These are phyloP conservation scores for Tamias sibiricus DNA, from an alignment of 2,113 vertebrate genomes.

Conservation along the genomic window DNA sequence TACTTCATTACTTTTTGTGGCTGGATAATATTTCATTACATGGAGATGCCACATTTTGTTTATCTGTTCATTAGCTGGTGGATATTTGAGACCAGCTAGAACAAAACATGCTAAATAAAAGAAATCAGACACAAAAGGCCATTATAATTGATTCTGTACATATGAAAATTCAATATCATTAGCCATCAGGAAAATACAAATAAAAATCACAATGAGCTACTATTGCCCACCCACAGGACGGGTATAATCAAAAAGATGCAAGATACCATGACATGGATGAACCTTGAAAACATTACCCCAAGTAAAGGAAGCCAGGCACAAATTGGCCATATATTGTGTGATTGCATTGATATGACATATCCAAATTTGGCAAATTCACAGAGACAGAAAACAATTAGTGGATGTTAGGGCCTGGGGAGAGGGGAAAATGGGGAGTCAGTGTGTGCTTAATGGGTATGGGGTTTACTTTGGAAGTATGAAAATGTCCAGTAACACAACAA, in stretches of 20 bases:
- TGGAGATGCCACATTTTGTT: too few relatives aligned
- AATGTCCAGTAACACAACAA: background rate
- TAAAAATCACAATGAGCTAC: background rate
- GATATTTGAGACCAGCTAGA: too few relatives aligned
- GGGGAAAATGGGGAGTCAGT: background rate
- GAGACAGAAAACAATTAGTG: background rate
- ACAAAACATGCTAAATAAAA: too few relatives aligned
- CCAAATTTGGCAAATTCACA: constrained; percentile 3
- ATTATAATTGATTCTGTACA: too few relatives aligned
- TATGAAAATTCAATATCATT: background rate
- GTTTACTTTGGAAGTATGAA: background rate
- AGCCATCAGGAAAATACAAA: background rate
- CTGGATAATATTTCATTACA: too few relatives aligned
- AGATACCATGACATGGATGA: background rate
- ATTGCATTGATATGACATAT: background rate
- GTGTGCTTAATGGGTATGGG: background rate
- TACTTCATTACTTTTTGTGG: too few relatives aligned
- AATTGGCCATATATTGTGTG: background rate
- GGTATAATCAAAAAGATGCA: background rate
- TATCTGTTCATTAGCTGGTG: too few relatives aligned
- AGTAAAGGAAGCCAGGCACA: background rate
- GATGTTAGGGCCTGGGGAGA: background rate
- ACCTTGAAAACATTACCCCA: background rate
- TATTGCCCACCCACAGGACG: background rate
- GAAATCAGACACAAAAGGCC: too few relatives aligned